A percentile compares a stretch with the other conserved stretches of the same genome.
These are phyloP conservation scores for Galbula dea DNA, from an alignment of 2,113 vertebrate genomes.

Conservation along the genomic window DNA sequence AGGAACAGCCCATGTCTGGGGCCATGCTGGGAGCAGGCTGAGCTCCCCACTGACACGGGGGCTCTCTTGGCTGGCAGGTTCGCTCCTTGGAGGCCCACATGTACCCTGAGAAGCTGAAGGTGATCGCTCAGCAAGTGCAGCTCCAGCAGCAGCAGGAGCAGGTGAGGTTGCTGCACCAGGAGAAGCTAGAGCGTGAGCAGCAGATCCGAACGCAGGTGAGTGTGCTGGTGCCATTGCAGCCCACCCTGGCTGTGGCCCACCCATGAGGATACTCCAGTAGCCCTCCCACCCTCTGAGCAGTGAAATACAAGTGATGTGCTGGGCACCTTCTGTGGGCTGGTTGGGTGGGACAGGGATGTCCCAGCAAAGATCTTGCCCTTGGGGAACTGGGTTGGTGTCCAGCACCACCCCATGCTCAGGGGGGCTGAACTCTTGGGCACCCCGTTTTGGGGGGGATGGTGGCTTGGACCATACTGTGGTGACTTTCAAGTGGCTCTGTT, in stretches of 20 bases:
- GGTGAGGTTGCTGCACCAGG: constrained; percentile 85
- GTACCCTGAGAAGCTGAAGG: constrained; percentile 97
- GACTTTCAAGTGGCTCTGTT: fast-evolving
- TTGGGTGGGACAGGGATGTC: fast-evolving
- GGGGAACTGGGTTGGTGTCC: fast-evolving
- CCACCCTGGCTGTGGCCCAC: neutral
- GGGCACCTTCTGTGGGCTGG: neutral
- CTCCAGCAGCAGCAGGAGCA: constrained; percentile 88
- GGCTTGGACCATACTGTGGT: fast-evolving
- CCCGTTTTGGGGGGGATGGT: fast-evolving
- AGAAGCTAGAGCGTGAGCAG: constrained; percentile 83
- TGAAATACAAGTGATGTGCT: too few relatives aligned
- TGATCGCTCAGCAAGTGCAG: constrained; percentile 90
- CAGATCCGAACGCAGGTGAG: constrained; percentile 86
- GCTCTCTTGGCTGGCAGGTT: constrained; percentile 72
- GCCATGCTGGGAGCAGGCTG: fast-evolving
- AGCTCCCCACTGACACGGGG: fast-evolving
- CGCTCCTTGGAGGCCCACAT: constrained; percentile 93
- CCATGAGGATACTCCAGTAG: fast-evolving
- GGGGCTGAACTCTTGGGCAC: fast-evolving
- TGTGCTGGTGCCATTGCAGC: fast-evolving
- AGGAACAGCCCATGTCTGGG: neutral
- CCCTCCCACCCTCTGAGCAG: fast-evolving
- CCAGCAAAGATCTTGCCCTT: neutral
- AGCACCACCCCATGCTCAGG: neutral